Evolutionary conservation across 2,113 vertebrate genomes (phyloP).

Genomic region (Hipposideros armiger): DNA sequence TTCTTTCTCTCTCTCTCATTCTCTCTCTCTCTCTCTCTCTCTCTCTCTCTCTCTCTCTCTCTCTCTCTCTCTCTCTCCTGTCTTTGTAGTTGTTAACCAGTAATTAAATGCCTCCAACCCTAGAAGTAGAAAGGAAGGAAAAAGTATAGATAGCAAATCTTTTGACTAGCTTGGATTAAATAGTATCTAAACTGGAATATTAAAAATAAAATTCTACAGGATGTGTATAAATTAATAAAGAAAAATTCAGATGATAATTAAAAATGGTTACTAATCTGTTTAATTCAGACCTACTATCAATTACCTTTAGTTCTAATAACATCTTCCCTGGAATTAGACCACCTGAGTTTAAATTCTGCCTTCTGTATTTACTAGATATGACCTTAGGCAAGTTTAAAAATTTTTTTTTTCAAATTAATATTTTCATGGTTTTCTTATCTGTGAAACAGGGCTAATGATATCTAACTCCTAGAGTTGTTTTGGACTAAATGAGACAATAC

Average conservation of each 20-base stretch:
- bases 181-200: conserved; percentile 48
- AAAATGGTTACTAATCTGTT: conserved; percentile 56
- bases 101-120: neutral
- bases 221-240: conserved; percentile 26
- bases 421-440: conserved; percentile 46
- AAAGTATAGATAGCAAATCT: neutral
- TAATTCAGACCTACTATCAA: conserved; percentile 38
- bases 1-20: neutral
- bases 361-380: conserved; percentile 8
- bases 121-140: conserved; percentile 39
- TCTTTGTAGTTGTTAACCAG: neutral
- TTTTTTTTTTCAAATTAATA: neutral
- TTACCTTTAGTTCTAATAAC: conserved; percentile 21
- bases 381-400: conserved; percentile 36
- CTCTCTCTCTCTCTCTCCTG: no score
- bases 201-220: conserved; percentile 34
- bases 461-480: neutral
- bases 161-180: conserved; percentile 41
- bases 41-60: neutral
- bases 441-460: neutral
- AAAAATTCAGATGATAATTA: conserved; percentile 22
- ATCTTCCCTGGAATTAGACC: neutral
- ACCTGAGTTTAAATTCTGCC: conserved; percentile 17
- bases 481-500: conserved; percentile 28
- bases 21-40: neutral